Percentiles rank a stretch among this genome's conserved stretches.
These are phyloP conservation scores for Battus philenor DNA, from an alignment of 1,140 invertebrate species.

Conservation along the genomic window DNA sequence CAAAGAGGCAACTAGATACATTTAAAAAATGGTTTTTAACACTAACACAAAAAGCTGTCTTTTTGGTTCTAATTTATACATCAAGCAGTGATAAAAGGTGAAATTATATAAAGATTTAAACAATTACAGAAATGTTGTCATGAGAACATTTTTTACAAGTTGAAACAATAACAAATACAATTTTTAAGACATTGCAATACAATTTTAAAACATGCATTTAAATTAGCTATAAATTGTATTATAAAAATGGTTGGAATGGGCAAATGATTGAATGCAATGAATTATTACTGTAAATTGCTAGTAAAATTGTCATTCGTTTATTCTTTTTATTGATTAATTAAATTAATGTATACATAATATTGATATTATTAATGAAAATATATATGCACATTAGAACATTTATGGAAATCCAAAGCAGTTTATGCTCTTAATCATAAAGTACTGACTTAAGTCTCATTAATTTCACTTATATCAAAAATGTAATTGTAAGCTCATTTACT, in stretches of 20 bases:
- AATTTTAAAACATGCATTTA: background rate
- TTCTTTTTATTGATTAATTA: too few relatives aligned
- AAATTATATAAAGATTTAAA: slow-evolving; percentile 17
- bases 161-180: slow-evolving; percentile 3
- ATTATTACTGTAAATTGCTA: too few relatives aligned
- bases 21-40: background rate
- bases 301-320: too few relatives aligned
- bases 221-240: too few relatives aligned
- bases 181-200: background rate
- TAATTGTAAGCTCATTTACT: background rate
- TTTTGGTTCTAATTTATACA: slow-evolving; percentile 1
- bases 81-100: slow-evolving; percentile 27
- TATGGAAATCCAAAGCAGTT: too few relatives aligned
- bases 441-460: slow-evolving; percentile 11
- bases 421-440: too few relatives aligned
- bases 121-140: slow-evolving; percentile 17
- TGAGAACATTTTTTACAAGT: slow-evolving; percentile 22
- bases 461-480: slow-evolving; percentile 12
- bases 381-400: too few relatives aligned
- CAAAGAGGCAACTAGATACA: slow-evolving; percentile 8
- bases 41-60: slow-evolving; percentile 2
- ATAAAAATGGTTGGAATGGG: too few relatives aligned
- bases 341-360: too few relatives aligned
- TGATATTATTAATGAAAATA: too few relatives aligned
- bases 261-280: too few relatives aligned